Conservation (phyloP, 2,113 vertebrate species). For the Rhinolophus ferrumequinum region DNA sequence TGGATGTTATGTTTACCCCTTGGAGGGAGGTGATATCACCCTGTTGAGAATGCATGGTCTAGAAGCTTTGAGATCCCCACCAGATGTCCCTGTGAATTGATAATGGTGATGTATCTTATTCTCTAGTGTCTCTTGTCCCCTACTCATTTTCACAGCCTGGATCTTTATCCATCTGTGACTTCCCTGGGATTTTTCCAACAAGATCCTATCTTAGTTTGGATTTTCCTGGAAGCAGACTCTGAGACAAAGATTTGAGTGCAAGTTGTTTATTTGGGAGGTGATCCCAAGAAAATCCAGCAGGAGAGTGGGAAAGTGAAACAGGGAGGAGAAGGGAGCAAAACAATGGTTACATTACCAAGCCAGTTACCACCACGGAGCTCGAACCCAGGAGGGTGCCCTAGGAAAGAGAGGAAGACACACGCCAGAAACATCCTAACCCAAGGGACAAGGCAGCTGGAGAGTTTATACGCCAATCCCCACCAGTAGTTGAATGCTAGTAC, state of each 20-base stretch:
- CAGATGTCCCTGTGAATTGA: neutral
- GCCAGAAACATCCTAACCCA: neutral
- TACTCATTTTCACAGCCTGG: neutral
- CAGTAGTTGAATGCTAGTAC: neutral
- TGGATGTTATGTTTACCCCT: neutral
- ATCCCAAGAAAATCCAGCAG: neutral
- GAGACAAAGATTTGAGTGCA: neutral
- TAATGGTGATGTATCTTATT: neutral
- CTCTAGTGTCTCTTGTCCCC: neutral
- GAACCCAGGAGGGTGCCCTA: neutral
- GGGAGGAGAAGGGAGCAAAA: neutral
- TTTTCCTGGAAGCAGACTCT: neutral
- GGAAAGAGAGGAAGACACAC: neutral
- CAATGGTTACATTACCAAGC: neutral
- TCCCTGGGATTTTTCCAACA: neutral
- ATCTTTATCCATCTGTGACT: neutral
- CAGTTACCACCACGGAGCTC: neutral
- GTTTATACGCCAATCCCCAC: neutral
- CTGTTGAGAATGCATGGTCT: neutral
- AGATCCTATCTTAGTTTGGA: neutral
- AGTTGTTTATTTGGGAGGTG: neutral
- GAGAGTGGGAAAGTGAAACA: neutral
- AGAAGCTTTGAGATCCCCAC: neutral
- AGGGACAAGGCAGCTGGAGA: neutral
- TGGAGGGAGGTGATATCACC: neutral